These are phyloP conservation scores for Eretmocerus hayati DNA, from an alignment of 2,888 invertebrate species.

Conservation along the genomic window DNA sequence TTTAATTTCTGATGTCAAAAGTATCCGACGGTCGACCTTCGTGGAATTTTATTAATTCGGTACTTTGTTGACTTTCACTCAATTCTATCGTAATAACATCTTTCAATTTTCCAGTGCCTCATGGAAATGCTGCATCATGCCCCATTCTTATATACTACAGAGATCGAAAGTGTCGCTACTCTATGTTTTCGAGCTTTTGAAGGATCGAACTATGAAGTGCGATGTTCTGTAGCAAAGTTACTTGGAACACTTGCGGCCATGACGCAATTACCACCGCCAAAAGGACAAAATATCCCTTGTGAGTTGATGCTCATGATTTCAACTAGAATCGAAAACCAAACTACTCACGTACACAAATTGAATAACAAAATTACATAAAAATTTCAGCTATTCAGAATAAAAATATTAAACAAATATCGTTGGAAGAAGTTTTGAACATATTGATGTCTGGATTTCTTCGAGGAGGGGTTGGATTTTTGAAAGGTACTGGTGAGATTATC, in stretches of 20 bases:
- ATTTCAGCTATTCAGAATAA: conserved; percentile 55
- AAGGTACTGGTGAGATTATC: conserved; percentile 90
- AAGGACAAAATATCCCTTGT: conserved; percentile 50
- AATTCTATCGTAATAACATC: too few species aligned
- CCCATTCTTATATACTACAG: conserved; percentile 75
- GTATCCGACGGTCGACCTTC: too few species aligned
- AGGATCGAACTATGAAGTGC: conserved; percentile 84
- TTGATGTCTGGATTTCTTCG: conserved; percentile 90
- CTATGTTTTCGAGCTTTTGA: conserved; percentile 88
- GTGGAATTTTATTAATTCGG: too few species aligned
- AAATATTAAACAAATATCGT: conserved; percentile 61
- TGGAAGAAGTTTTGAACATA: conserved; percentile 87
- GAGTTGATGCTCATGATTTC: conserved; percentile 21
- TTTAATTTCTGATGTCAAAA: too few species aligned
- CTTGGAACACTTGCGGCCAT: conserved; percentile 81
- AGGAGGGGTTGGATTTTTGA: conserved; percentile 89
- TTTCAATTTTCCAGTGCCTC: conserved; percentile 60
- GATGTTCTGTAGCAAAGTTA: conserved; percentile 86
- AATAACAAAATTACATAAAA: too few species aligned
- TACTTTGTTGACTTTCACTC: too few species aligned
- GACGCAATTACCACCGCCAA: conserved; percentile 64
- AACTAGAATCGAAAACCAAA: too few species aligned
- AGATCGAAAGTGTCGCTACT: conserved; percentile 85
- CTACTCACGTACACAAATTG: too few species aligned
- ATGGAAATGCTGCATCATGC: conserved; percentile 84